Evolutionary conservation across 2,888 invertebrate genomes (phyloP), one percentile per base, ranked within the genome.

Genomic region (Steromphala cineraria): DNA sequence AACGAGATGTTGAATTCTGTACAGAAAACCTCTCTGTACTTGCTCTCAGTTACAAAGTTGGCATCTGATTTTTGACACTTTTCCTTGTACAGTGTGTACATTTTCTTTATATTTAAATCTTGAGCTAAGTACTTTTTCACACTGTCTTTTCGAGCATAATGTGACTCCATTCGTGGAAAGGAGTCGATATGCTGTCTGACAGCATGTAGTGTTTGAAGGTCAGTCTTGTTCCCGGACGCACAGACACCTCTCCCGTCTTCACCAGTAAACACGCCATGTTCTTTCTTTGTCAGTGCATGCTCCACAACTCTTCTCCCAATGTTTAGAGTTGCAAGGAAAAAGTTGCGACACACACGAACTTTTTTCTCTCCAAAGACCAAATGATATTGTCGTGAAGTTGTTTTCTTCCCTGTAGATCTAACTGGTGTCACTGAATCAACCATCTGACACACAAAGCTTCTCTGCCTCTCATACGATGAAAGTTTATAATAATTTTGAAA

Each of bases 121-220:
- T n/a, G 75, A 71, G 17, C 79, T 24, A 85, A 75, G 55, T 77
- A 82, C 55, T 81, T 21, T 21, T 80, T 78, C 7, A 75, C 81
- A 24, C 81, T 76, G 15, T 79, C 55, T 75, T 82, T 81, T 75
- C 85, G 52, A 31, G 75, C 56, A 76, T 85, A 85, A 55, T 83
- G 83, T n/a, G 71, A 53, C 21, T 82, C 83, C 21, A 85, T 81
- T 53, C 53, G 71, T 19, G 82, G 81, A 75, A 85, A 85, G 13
- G 83, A 85, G 21, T 82, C 78, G n/a, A 84, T 84, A 75, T 83
- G 85, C n/a, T 78, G 21, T 31, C 67, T 67, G 0, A 85, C 81
- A 19, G 13, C 19, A 13, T 78, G 40, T 19, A 80, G 15, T 10
- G 15, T 71, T 36, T 67, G 36, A n/a, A 52, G 52, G 17, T 5